These are phyloP conservation scores for Drosophila lacertosa DNA, from an alignment of 1,140 invertebrate genomes.

Conservation along the genomic window DNA sequence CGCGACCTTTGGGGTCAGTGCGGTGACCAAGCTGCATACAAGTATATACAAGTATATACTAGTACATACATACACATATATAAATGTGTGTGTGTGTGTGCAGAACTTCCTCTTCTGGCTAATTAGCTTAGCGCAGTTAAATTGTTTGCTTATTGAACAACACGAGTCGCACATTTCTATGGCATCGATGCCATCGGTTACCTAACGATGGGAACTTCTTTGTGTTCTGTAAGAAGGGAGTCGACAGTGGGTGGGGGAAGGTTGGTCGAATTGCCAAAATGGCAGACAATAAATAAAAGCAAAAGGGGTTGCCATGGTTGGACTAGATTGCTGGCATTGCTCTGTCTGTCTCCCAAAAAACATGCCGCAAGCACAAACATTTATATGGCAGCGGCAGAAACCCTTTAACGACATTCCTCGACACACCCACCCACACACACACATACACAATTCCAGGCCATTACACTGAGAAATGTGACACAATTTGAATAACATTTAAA, in stretches of 20 bases:
- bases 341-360: constrained; percentile 39
- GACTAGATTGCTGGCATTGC: constrained; percentile 28
- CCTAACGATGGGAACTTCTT: constrained; percentile 3
- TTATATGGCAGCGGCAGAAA: constrained; percentile 9
- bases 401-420: constrained; percentile 29
- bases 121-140: constrained; percentile 55
- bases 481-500: constrained; percentile 83
- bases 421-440: too few species aligned
- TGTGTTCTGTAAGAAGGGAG: too few species aligned
- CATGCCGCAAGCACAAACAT: constrained; percentile 43
- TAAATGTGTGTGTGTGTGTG: not conserved
- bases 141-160: constrained; percentile 53
- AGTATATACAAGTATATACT: not conserved
- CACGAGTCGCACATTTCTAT: constrained; percentile 39
- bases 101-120: constrained; percentile 29
- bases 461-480: constrained; percentile 82
- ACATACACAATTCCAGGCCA: constrained; percentile 78
- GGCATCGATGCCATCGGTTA: constrained; percentile 28
- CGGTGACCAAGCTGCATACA: constrained; percentile 7
- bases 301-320: constrained; percentile 1
- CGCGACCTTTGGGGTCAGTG: constrained; percentile 44
- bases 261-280: constrained; percentile 28
- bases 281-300: constrained; percentile 45
- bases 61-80: not conserved
- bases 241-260: too few species aligned